phyloP scores from a whole-genome alignment of 2,888 invertebrate species.

The Ophion ventricosus region DNA sequence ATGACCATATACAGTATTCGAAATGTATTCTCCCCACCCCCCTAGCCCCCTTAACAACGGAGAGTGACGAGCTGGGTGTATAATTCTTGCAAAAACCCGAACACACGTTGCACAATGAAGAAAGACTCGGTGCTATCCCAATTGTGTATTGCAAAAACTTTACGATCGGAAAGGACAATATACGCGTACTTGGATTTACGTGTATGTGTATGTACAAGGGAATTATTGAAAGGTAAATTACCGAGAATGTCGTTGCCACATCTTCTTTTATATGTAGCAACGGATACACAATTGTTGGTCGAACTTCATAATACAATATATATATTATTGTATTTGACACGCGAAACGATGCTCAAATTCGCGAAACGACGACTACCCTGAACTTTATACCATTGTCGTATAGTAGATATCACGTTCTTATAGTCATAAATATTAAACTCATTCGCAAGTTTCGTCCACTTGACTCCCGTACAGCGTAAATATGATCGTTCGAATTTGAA shows the following conservation, averaged over 20 bases:
- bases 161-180: constrained; percentile 8
- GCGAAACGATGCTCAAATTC: neutral
- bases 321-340: neutral
- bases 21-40: too few relatives aligned
- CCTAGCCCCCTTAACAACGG: too few relatives aligned
- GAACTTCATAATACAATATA: neutral
- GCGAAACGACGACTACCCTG: neutral
- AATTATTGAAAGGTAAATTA: neutral
- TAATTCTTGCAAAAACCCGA: constrained; percentile 11
- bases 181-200: neutral
- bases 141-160: constrained; percentile 40
- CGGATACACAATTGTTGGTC: neutral
- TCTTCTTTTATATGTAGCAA: neutral
- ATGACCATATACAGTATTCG: too few relatives aligned
- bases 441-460: neutral
- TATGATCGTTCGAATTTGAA: neutral
- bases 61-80: neutral
- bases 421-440: neutral
- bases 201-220: neutral
- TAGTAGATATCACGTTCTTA: neutral
- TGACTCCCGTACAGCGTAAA: neutral
- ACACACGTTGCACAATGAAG: neutral
- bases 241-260: neutral
- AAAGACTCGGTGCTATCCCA: neutral
- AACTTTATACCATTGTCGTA: neutral